Evolutionary conservation across 2,888 invertebrate species (phyloP), one percentile per base, ranked within the genome.

Genomic region (Hetaerina titia): DNA sequence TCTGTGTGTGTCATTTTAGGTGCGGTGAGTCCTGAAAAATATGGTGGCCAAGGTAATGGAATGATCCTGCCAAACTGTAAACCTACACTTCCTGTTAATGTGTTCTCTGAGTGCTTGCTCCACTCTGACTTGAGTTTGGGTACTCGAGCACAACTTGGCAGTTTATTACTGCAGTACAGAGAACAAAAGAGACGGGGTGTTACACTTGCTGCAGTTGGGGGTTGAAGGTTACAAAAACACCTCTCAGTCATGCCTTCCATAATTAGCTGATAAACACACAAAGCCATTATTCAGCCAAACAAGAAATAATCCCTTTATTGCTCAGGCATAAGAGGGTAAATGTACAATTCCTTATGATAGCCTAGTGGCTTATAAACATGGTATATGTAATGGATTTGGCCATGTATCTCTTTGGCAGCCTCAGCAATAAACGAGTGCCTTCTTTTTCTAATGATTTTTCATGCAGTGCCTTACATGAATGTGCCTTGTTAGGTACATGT

Each of bases 51-150:
- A 19, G 56, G 69, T 74, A 15, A 74, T 22, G 45, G 2, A 92
- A 58, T 89, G 89, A 64, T 74, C 56, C 56, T 63, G 56, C 92
- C 92, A 45, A 56, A 64, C 7, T 97, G 97, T 95, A 95, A 96
- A 22, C 88, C 95, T 58, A 74, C 95, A 87, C 64, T 95, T n/a
- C 69, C 60, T n/a, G 64, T 94, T 17, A 94, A 95, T 6, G 81
- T 95, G 45, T 94, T 64, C 15, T 69, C 58, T 13, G 94, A 95
- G 13, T 95, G 95, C 60, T 95, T 95, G 94, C 92, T 74, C 60
- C 74, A 88, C 74, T 87, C 95, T 95, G 95, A 95, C 92, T 94
- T 95, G 95, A 63, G 90, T 31, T 94, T 95, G 45, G 96, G 96
- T 13, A 95, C 95, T 15, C 94, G 96, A 69, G 95, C 95, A 56